Conservation (phyloP, 2,888 invertebrate species). For the Teinopalpus imperialis region DNA sequence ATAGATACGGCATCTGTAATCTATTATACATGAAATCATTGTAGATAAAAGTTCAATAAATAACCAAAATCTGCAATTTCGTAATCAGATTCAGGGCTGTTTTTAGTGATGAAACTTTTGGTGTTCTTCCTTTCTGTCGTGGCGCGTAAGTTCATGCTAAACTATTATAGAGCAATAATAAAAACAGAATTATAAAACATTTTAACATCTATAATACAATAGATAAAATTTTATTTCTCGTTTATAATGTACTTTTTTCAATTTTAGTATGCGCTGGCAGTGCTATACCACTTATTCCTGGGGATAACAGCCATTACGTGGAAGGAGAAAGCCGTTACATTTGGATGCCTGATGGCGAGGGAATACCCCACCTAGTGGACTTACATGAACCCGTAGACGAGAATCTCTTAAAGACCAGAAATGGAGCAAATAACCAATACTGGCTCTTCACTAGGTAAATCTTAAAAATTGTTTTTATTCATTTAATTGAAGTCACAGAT, state of each 20-base stretch:
- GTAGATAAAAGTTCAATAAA: constrained; percentile 20
- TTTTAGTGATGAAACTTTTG: constrained; percentile 39
- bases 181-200: too few species aligned
- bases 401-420: constrained; percentile 33
- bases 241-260: background rate
- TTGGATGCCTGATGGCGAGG: constrained; percentile 58
- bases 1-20: background rate
- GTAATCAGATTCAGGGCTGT: background rate
- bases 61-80: background rate
- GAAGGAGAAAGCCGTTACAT: constrained; percentile 54
- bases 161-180: background rate
- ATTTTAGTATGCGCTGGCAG: constrained; percentile 40
- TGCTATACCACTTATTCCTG: constrained; percentile 42
- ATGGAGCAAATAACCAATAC: constrained; percentile 52
- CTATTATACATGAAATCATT: background rate
- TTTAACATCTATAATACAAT: too few species aligned
- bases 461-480: too few species aligned
- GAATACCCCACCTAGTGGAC: constrained; percentile 50
- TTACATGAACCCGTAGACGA: constrained; percentile 42
- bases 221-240: too few species aligned
- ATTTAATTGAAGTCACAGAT: too few species aligned
- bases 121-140: constrained; percentile 37
- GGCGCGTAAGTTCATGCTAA: constrained; percentile 42
- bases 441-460: constrained; percentile 49
- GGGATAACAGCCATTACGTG: constrained; percentile 55